These are phyloP conservation scores for Pocillopora grandis DNA, from an alignment of 92 coral and sea anemone genomes.

Conservation along the genomic window DNA sequence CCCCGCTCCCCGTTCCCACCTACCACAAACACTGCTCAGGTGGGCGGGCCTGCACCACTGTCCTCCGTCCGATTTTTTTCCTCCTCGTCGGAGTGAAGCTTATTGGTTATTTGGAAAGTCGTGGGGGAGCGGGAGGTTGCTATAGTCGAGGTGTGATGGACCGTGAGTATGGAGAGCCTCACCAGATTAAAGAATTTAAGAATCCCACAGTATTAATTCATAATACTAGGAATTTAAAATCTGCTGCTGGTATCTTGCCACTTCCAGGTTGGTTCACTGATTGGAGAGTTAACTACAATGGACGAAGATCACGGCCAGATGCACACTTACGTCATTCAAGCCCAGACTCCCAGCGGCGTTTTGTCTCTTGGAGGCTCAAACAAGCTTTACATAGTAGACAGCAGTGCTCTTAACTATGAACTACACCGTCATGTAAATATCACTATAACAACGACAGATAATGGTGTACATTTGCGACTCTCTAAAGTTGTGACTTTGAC, in stretches of 20 bases:
- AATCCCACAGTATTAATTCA: not conserved
- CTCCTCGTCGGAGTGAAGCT: no score
- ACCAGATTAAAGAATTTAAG: not conserved
- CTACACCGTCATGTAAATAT: conserved; percentile 52
- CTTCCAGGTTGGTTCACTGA: conserved; percentile 48
- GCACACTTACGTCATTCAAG: conserved; percentile 60
- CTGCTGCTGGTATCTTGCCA: not conserved
- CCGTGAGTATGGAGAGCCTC: no score
- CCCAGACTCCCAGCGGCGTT: conserved; percentile 64
- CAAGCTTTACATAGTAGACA: conserved; percentile 61
- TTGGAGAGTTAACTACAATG: conserved; percentile 59
- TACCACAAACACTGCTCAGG: no score
- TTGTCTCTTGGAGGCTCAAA: conserved; percentile 34
- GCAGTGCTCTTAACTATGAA: conserved; percentile 53
- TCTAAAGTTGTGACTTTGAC: conserved; percentile 58
- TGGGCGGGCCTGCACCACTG: no score
- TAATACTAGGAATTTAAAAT: not conserved
- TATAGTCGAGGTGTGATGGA: no score
- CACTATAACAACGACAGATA: conserved; percentile 67
- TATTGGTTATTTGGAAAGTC: no score
- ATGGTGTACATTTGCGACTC: conserved; percentile 54
- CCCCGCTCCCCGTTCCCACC: no score
- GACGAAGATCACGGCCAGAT: conserved; percentile 69
- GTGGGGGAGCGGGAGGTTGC: no score
- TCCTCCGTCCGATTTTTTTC: no score